Evolutionary conservation across 1,140 invertebrate genomes (phyloP).

Genomic region (Theocolax elegans): DNA sequence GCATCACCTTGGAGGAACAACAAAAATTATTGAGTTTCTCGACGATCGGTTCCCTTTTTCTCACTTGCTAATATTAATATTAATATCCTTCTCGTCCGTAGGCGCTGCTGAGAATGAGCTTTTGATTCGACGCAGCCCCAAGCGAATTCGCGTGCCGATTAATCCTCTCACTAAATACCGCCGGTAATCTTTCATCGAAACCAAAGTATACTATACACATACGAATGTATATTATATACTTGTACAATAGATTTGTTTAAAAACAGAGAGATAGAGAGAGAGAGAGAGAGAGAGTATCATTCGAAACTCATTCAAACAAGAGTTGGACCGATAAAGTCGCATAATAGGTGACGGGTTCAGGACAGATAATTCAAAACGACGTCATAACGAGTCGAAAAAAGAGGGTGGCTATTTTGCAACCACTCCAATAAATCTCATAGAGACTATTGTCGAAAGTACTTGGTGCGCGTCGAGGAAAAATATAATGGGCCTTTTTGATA

Average conservation of each 20-base stretch:
- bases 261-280: too few species aligned
- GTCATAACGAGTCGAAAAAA: neutral
- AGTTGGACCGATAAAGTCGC: too few species aligned
- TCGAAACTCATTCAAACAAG: too few species aligned
- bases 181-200: conserved; percentile 6
- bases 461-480: neutral
- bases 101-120: conserved; percentile 26
- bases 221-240: neutral
- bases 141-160: conserved; percentile 8
- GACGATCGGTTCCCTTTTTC: conserved; percentile 35
- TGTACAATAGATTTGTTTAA: neutral
- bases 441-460: neutral
- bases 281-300: too few species aligned
- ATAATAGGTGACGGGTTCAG: too few species aligned
- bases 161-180: neutral
- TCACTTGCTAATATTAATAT: conserved; percentile 41
- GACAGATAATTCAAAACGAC: neutral
- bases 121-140: conserved; percentile 33
- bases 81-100: conserved; percentile 25
- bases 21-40: conserved; percentile 36
- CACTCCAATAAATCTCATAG: conserved; percentile 26
- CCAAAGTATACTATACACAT: neutral
- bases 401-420: conserved; percentile 24
- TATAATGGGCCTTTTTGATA: conserved; percentile 25
- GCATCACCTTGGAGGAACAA: conserved; percentile 35